A percentile compares a stretch with the other conserved stretches of the same genome.
Evolutionary conservation across 2,113 vertebrate species (phyloP).

Genomic region (Pedionomus torquatus): DNA sequence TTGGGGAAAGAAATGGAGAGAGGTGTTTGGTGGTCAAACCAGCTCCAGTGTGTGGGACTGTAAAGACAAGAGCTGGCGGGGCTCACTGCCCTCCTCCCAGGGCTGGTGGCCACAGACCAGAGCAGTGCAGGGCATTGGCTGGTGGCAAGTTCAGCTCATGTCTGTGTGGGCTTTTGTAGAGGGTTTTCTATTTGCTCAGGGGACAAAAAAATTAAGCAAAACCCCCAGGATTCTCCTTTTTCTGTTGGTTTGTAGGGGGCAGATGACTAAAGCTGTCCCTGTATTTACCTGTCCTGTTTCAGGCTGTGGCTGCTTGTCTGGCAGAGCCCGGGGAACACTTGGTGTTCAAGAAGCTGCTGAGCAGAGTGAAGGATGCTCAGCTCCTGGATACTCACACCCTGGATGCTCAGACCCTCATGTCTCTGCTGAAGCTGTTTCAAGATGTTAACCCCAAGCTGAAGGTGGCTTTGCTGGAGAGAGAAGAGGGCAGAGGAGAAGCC

Average conservation of each 20-base stretch:
- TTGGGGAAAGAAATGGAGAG: neutral
- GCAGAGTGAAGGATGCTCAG: constrained; percentile 24
- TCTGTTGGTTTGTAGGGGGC: neutral
- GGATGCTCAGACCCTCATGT: constrained; percentile 43
- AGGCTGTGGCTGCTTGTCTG: constrained; percentile 71
- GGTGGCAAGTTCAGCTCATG: neutral
- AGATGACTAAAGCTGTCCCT: neutral
- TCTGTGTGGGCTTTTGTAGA: neutral
- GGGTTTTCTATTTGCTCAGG: neutral
- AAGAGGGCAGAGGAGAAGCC: neutral
- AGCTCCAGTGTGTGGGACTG: neutral
- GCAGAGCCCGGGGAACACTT: constrained; percentile 32
- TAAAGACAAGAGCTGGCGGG: neutral
- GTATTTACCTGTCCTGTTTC: neutral
- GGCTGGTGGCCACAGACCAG: neutral
- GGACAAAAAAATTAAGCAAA: no score
- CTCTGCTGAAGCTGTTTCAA: constrained; percentile 67
- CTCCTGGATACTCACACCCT: constrained; percentile 20
- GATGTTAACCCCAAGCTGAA: constrained; percentile 36
- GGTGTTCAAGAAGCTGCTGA: constrained; percentile 69
- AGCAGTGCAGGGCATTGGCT: neutral
- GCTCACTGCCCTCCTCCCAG: neutral
- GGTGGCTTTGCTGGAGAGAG: neutral
- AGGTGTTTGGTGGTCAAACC: neutral
- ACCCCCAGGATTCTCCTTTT: neutral